Conservation (phyloP, 1,140 invertebrate genomes). For the Dysdera silvatica region DNA sequence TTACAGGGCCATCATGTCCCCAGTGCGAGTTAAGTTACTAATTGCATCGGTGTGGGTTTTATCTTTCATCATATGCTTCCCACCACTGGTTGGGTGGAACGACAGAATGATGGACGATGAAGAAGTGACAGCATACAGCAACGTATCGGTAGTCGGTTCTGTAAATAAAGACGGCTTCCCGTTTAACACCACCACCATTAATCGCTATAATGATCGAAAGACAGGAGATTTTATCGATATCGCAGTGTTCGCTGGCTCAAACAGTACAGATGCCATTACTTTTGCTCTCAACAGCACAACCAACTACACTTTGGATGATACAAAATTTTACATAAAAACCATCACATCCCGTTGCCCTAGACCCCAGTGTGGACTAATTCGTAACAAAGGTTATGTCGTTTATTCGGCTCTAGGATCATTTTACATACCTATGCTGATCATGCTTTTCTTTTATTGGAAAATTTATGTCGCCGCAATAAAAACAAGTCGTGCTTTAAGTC, state of each 20-base stretch:
- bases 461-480: slow-evolving; percentile 86
- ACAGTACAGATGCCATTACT: no score
- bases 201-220: no score
- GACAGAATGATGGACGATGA: slow-evolving; percentile 50
- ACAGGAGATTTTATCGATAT: no score
- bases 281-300: no score
- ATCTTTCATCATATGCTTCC: slow-evolving; percentile 93
- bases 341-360: slow-evolving; percentile 14
- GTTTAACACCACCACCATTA: no score
- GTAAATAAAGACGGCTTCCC: background rate
- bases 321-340: no score
- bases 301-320: no score
- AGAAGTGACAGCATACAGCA: background rate
- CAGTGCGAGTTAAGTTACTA: slow-evolving; percentile 72
- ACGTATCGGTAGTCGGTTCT: background rate
- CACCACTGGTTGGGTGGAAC: slow-evolving; percentile 88
- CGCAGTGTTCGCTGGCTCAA: no score
- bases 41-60: slow-evolving; percentile 87
- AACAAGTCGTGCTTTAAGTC: slow-evolving; percentile 71
- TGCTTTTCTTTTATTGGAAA: slow-evolving; percentile 93
- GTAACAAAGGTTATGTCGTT: slow-evolving; percentile 69
- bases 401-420: slow-evolving; percentile 91
- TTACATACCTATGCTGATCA: slow-evolving; percentile 91
- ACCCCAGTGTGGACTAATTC: slow-evolving; percentile 70
- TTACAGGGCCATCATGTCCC: slow-evolving; percentile 87